Percentiles rank a stretch among this genome's conserved stretches.
Evolutionary conservation across 2,113 vertebrate genomes (phyloP).

Genomic region (Ptilonorhynchus violaceus): DNA sequence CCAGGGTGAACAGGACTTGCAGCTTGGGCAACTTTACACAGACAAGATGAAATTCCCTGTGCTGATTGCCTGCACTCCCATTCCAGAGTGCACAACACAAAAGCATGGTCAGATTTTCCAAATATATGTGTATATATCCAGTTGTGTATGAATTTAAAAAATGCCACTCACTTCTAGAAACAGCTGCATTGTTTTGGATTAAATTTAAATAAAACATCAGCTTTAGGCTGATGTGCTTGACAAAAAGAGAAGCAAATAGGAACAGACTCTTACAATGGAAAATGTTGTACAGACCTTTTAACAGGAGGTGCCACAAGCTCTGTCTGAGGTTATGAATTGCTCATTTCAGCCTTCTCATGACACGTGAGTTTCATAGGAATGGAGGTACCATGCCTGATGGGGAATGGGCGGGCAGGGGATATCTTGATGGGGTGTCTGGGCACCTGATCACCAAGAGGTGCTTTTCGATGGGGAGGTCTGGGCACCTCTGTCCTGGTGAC

Average conservation of each 20-base stretch:
- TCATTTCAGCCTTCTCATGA: not conserved
- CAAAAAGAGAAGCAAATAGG: not conserved
- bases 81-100: not conserved
- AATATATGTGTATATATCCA: not conserved
- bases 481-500: not conserved
- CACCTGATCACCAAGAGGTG: not conserved
- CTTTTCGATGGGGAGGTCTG: not conserved
- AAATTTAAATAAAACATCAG: not conserved
- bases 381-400: rapidly evolving
- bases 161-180: not conserved
- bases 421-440: rapidly evolving
- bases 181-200: not conserved
- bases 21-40: not conserved
- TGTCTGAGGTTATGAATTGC: not conserved
- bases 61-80: not conserved
- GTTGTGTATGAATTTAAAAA: not conserved
- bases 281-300: not conserved
- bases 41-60: not conserved
- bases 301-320: not conserved
- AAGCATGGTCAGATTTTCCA: not conserved
- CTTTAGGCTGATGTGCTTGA: not conserved
- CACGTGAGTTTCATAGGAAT: not conserved
- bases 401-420: not conserved
- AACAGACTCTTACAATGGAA: not conserved
- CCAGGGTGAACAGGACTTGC: not conserved